Conservation (phyloP, 2,113 vertebrate genomes). For the Thamnophis sirtalis region DNA sequence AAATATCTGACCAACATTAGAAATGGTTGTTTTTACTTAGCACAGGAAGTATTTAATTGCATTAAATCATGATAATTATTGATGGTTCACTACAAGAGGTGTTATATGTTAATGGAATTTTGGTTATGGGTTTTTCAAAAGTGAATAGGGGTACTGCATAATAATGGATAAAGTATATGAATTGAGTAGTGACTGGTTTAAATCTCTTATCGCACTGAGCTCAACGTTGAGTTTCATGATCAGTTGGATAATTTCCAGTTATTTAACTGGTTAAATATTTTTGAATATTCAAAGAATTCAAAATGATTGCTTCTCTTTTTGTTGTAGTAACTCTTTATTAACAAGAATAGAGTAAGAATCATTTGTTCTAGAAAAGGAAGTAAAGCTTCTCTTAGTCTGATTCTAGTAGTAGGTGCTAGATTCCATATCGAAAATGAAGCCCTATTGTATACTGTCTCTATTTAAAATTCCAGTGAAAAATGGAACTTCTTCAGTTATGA, state of each 20-base stretch:
- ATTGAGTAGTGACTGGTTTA: too few species aligned
- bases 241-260: background rate
- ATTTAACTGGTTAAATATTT: background rate
- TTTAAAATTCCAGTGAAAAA: background rate
- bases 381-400: background rate
- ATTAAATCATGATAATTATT: background rate
- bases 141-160: background rate
- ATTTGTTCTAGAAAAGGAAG: background rate
- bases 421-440: background rate
- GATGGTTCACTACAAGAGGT: background rate
- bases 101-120: background rate
- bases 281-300: background rate
- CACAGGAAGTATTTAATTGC: constrained; percentile 19
- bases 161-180: background rate
- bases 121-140: background rate
- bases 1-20: background rate
- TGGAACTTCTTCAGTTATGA: background rate
- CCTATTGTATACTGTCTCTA: too few species aligned
- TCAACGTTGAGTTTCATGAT: background rate
- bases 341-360: background rate
- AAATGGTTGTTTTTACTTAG: constrained; percentile 18
- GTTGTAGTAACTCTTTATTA: background rate
- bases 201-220: background rate
- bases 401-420: background rate
- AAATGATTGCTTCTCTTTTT: background rate